These are phyloP conservation scores for Pseudomyrmex gracilis DNA, from an alignment of 1,140 invertebrate species.

Conservation along the genomic window DNA sequence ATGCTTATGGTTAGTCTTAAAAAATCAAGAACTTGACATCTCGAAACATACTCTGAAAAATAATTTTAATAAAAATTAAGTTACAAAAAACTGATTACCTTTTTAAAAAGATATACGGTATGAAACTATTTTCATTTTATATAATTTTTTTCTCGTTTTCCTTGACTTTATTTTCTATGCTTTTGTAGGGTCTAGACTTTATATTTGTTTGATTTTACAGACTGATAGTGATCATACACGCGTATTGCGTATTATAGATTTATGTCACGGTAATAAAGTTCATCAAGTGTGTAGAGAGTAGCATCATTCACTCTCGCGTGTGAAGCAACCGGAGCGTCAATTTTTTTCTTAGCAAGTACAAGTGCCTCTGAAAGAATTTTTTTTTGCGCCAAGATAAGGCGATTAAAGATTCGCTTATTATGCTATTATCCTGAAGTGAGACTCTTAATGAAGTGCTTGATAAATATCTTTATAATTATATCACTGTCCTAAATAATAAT, in stretches of 20 bases:
- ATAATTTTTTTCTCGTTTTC: too few species aligned
- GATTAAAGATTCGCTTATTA: slow-evolving; percentile 1
- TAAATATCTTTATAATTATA: slow-evolving; percentile 19
- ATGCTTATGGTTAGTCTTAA: too few species aligned
- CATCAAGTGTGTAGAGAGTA: slow-evolving; percentile 28
- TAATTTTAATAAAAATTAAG: too few species aligned
- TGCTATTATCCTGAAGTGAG: neutral
- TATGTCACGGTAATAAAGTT: slow-evolving; percentile 56
- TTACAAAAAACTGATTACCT: too few species aligned
- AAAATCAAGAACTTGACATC: too few species aligned
- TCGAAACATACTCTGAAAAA: too few species aligned
- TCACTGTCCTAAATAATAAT: neutral
- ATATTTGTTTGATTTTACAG: neutral
- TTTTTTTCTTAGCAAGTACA: slow-evolving; percentile 31
- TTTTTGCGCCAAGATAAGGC: neutral
- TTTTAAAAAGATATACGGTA: too few species aligned
- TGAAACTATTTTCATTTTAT: too few species aligned
- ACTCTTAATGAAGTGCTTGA: neutral
- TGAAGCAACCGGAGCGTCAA: slow-evolving; percentile 36
- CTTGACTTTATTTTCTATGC: neutral
- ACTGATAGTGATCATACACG: slow-evolving; percentile 12
- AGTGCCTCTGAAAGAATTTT: slow-evolving; percentile 39
- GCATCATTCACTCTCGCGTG: slow-evolving; percentile 26
- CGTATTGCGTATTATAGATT: slow-evolving; percentile 21
- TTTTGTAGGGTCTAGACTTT: neutral